Conservation (phyloP, 2,888 invertebrate species). For the Trachelus iudaicus region DNA sequence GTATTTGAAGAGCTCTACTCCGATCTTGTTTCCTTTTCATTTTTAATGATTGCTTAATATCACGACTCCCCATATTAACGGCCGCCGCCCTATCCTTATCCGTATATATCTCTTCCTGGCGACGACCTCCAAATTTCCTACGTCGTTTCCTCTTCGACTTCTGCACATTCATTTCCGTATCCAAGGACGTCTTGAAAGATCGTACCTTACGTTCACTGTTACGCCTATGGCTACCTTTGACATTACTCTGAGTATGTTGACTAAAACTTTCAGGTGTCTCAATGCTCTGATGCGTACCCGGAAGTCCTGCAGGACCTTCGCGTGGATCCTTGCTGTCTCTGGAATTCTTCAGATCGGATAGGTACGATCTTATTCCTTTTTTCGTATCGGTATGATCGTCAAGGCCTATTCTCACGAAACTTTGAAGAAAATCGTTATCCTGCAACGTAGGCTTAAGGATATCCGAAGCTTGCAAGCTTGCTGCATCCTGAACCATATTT, state of each 20-base stretch:
- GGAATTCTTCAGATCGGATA: conserved; percentile 12
- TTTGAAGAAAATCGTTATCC: conserved; percentile 82
- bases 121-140: conserved; percentile 43
- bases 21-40: conserved; percentile 84
- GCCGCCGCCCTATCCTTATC: conserved; percentile 93
- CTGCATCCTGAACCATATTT: conserved; percentile 18
- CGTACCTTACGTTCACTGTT: conserved; percentile 1
- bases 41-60: conserved; percentile 86
- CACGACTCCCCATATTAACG: conserved; percentile 85
- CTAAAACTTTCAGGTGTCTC: background rate
- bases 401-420: conserved; percentile 79
- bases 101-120: conserved; percentile 82
- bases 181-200: conserved; percentile 37
- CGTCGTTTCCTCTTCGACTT: conserved; percentile 56
- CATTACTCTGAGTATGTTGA: background rate
- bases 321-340: conserved; percentile 2
- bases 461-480: conserved; percentile 65
- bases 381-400: conserved; percentile 64
- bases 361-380: conserved; percentile 16
- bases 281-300: background rate
- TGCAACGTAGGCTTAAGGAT: conserved; percentile 75
- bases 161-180: conserved; percentile 51
- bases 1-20: conserved; percentile 77
- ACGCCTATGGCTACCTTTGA: background rate
- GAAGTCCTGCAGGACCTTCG: background rate